Percentiles rank a stretch among this genome's conserved stretches.
phyloP scores from a whole-genome alignment of 2,797 vertebrate species.

The Pseudochirops corinnae region DNA sequence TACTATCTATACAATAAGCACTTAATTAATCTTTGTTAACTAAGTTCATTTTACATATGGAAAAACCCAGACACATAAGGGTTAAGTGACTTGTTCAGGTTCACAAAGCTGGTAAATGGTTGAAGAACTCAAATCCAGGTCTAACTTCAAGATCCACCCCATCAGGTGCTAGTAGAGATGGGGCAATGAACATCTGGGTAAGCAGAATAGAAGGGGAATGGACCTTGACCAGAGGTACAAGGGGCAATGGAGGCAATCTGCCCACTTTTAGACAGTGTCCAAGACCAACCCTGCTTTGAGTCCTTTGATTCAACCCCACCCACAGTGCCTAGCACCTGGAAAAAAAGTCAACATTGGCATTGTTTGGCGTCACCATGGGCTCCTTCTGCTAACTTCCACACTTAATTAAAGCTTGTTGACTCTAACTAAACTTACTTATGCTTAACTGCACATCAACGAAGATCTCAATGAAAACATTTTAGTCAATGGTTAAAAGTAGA shows the following conservation, averaged over 20 bases:
- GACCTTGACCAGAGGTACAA: neutral
- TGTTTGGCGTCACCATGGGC: neutral
- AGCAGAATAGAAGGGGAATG: neutral
- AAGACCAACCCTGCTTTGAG: neutral
- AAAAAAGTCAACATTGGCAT: neutral
- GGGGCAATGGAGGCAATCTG: neutral
- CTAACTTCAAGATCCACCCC: neutral
- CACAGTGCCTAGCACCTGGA: neutral
- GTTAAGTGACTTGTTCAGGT: neutral
- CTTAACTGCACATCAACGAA: conserved; percentile 37
- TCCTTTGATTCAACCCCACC: neutral
- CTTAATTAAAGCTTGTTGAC: conserved; percentile 26
- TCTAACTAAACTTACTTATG: conserved; percentile 29
- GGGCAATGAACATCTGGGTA: neutral
- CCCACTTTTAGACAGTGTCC: neutral
- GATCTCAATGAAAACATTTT: conserved; percentile 6
- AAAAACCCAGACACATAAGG: neutral
- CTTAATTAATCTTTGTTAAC: neutral
- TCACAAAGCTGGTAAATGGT: neutral
- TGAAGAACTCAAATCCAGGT: neutral
- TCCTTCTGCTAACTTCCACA: neutral
- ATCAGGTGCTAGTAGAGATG: neutral
- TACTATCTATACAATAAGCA: neutral
- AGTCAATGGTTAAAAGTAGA: conserved; percentile 53
- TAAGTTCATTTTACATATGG: neutral